Evolutionary conservation across 2,797 vertebrate genomes (phyloP), one percentile per base, ranked within the genome.

Genomic region (Lepilemur ruficaudatus): DNA sequence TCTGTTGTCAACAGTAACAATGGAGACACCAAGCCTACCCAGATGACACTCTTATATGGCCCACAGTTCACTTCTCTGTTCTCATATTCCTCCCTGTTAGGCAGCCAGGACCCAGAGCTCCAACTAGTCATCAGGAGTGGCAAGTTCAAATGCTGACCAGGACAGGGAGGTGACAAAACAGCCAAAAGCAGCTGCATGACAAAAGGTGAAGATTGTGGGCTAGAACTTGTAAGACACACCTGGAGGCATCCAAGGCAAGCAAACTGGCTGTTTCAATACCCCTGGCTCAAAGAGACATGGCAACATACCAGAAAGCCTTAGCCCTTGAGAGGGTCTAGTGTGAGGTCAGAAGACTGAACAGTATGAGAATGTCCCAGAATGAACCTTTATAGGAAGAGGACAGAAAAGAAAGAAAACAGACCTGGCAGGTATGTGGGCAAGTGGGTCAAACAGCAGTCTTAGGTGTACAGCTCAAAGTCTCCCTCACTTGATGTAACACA

Each of bases 121-220:
- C 86, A 76, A 43, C 70, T n/a, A n/a, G 89, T n/a, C 70, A 32
- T 15, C 17, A 50, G 17, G 32, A 63, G 76, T 30, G 22, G 52
- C 35, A 59, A 87, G 83, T 46, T 90, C 90, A 52, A 94, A 79
- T 50, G 61, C 11, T 72, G 63, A 85, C 32, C 57, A 69, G 32
- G 72, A 84, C 50, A 86, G 41, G 25, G 15, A 88, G 52, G 48
- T 28, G 50, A 81, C 32, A 81, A 28, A 87, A 67, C 13, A 79
- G 92, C 41, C 41, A 30, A 22, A 43, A 63, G 38, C 1, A 20
- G 86, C 81, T 22, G 7, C 1, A 38, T 28, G 13, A 92, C 11
- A 4, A 55, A 3, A 52, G 52, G 63, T 3, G 43, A 94, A 43
- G 38, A 28, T 43, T 46, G 20, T 1, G 10, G 23, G 32, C 22